Conservation (phyloP, 2,113 vertebrate genomes). For the Camelus dromedarius region DNA sequence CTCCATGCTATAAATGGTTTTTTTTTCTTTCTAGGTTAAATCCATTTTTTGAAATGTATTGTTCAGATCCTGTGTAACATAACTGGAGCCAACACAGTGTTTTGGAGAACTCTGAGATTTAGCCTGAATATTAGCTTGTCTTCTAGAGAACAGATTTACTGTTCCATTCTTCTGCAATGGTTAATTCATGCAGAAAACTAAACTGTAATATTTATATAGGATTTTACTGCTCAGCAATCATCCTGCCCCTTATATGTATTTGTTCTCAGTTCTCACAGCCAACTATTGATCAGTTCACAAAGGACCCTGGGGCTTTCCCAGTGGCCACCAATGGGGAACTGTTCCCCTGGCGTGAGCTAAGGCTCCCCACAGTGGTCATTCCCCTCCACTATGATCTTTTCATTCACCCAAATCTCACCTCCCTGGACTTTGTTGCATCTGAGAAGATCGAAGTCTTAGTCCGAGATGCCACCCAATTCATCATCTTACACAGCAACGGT, state of each 20-base stretch:
- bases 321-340: constrained; percentile 9
- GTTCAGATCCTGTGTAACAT: neutral
- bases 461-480: constrained; percentile 59
- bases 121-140: neutral
- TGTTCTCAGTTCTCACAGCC: neutral
- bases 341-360: constrained; percentile 72
- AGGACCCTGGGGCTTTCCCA: neutral
- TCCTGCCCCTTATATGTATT: neutral
- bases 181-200: constrained; percentile 10
- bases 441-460: constrained; percentile 68
- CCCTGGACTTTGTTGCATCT: constrained; percentile 69
- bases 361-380: constrained; percentile 36
- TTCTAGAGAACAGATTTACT: neutral
- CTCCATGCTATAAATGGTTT: neutral
- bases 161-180: neutral
- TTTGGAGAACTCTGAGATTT: neutral
- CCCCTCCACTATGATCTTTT: constrained; percentile 66
- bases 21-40: constrained; percentile 26
- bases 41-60: neutral
- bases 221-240: constrained; percentile 36
- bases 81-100: neutral
- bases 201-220: neutral
- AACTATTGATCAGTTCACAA: neutral
- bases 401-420: constrained; percentile 70
- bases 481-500: constrained; percentile 76